Evolutionary conservation across 2,113 vertebrate species (phyloP), one percentile per base, ranked within the genome.

Genomic region (Dicerorhinus sumatrensis): DNA sequence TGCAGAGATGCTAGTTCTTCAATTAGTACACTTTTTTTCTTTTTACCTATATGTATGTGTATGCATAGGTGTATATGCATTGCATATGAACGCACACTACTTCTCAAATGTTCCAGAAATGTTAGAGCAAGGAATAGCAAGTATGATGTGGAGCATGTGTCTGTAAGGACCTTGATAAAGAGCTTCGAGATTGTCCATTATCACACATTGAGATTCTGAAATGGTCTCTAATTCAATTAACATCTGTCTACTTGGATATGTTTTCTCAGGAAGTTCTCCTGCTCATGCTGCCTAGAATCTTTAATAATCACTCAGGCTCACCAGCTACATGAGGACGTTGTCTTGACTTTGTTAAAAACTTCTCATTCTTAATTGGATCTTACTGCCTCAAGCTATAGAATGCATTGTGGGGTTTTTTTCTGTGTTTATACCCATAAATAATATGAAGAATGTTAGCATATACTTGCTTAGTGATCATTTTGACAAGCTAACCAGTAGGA

Each of bases 361-460:
- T 60, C 17, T 60, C 33, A 46, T 94, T 96, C 31, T 83, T 94
- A 86, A 82, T 76, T 92, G 16, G 6, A 81, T 86, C 20, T 79
- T 31, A 75, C 9, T 91, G 31, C 21, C 31, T 73, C 48, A 83
- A 80, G 48, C 33, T 83, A n/a, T 46, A 33, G 65, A 92, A 69
- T 70, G 13, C 14, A 14, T 14, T 85, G 20, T 54, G 51, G 51
- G 13, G 39, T 91, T 56, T 82, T 33, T 20, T 67, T 67, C 8
- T 36, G 2, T 84, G 3, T 81, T 92, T 89, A 51, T 67, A 72
- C 4, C 46, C 16, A 51, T 65, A 86, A 62, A 63, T 56, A 77
- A 81, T 48, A 63, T 46, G 16, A 86, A 62, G 3, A 58, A 62
- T 79, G 1, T 86, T 89, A 94, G 39, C 10, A 65, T 12, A n/a